A percentile compares a stretch with the other conserved stretches of the same genome.
Conservation (phyloP, 2,113 vertebrate genomes). For the Merops nubicus region DNA sequence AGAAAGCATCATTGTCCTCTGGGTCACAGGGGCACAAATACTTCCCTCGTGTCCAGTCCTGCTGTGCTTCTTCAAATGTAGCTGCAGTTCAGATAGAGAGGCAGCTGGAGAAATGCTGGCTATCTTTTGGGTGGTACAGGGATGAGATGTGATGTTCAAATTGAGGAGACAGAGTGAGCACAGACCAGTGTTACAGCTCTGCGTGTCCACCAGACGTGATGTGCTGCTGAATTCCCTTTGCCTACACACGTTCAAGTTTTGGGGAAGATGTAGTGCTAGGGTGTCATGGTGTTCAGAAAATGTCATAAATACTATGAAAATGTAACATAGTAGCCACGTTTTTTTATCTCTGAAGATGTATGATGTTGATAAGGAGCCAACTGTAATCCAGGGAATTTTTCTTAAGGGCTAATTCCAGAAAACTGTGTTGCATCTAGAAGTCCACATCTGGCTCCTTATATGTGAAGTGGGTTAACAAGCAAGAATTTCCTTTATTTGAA, state of each 20-base stretch:
- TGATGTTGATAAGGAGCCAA: not conserved
- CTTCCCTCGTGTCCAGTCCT: too few species aligned
- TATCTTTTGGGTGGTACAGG: not conserved
- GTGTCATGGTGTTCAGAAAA: not conserved
- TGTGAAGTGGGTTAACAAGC: not conserved
- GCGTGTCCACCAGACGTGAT: rapidly evolving
- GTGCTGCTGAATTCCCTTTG: not conserved
- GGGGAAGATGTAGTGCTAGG: not conserved
- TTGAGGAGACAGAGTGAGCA: not conserved
- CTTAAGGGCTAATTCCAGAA: not conserved
- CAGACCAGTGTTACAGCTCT: not conserved
- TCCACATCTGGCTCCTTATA: not conserved
- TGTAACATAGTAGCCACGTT: rapidly evolving
- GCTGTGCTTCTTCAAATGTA: not conserved
- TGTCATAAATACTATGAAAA: not conserved
- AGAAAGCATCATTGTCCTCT: not conserved
- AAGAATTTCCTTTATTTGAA: not conserved
- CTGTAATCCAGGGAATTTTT: not conserved
- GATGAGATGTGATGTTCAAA: not conserved
- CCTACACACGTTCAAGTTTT: too few species aligned
- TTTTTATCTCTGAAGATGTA: not conserved
- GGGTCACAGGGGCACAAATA: not conserved
- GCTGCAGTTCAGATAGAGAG: not conserved
- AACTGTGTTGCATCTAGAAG: not conserved
- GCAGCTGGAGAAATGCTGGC: not conserved